Evolutionary conservation across 2,113 vertebrate genomes (phyloP), one percentile per base, ranked within the genome.

Genomic region (Proteles cristata): DNA sequence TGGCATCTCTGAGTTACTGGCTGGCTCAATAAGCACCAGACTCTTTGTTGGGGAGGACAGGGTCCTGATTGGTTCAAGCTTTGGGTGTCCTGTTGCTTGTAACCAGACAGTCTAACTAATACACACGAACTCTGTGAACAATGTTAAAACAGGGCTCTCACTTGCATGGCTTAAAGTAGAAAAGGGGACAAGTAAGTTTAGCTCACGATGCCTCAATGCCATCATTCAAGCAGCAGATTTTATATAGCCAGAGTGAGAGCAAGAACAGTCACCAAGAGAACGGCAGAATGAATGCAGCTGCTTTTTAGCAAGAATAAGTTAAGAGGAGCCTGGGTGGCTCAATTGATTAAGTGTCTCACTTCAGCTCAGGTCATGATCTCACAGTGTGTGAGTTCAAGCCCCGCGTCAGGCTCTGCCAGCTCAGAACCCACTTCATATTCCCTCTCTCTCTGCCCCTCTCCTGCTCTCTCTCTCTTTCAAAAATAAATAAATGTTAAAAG

Each of bases 381-480:
- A 15, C 12, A 33, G 65, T 33, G 6, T 1, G 21, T 15, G 12
- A 31, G 65, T 31, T 31, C 0, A 28, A 66, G 28, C 28, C 65
- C 28, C 28, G 0, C 2, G 6, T 66, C 28, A 15, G 65, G 28
- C 65, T 66, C 28, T 31, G 21, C 28, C 5, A 2, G 65, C 65
- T 66, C 28, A 66, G 28, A 7, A 12, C 21, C 58, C 11, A 12
- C 65, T 66, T 66, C 58, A 61, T 19, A 61, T 23, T 61, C 28
- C 65, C 12, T 66, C 2, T 31, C 65, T 31, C 65, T 31, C 12
- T 31, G 28, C 11, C 65, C 28, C 28, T 31, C 28, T 39, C 39
- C 39, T 4, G 2, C 0, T 11, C 12, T 65, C 63, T 65, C 26
- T 31, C 63, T 31, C 26, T 39, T 39, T 39, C 19, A 48, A 55